Percentiles rank a stretch among this genome's conserved stretches.
These are phyloP conservation scores for Stomorhina lunata DNA, from an alignment of 2,888 invertebrate species.

Conservation along the genomic window DNA sequence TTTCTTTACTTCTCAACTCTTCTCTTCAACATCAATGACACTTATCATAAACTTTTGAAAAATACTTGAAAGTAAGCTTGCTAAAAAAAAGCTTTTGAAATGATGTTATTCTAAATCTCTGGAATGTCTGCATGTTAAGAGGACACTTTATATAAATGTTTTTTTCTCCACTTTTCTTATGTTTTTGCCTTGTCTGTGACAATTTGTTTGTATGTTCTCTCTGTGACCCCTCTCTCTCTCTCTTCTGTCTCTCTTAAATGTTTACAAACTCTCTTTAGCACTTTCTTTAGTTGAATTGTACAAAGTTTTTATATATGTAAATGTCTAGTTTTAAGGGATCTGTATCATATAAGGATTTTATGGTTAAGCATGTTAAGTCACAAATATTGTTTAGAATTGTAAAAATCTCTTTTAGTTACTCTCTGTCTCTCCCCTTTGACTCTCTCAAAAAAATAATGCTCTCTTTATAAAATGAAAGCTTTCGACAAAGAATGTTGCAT, in stretches of 20 bases:
- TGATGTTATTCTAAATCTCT: slow-evolving; percentile 5
- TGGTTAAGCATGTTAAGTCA: slow-evolving; percentile 40
- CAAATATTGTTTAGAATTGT: neutral
- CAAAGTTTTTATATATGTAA: neutral
- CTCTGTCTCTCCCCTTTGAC: neutral
- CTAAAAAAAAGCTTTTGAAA: slow-evolving; percentile 53
- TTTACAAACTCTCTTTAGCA: slow-evolving; percentile 45
- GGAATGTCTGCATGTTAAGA: slow-evolving; percentile 56
- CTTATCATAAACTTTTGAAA: neutral
- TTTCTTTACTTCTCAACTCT: neutral
- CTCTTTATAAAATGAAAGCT: neutral
- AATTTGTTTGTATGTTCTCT: slow-evolving; percentile 12
- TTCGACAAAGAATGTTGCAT: slow-evolving; percentile 1
- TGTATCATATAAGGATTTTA: slow-evolving; percentile 11
- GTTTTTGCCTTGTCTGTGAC: slow-evolving; percentile 1
- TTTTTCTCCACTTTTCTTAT: neutral
- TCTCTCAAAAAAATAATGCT: neutral
- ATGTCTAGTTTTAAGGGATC: slow-evolving; percentile 41
- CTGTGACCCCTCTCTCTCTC: neutral
- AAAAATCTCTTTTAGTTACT: neutral
- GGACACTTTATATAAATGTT: slow-evolving; percentile 21
- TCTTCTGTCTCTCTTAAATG: slow-evolving; percentile 17
- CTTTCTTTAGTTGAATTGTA: slow-evolving; percentile 1
- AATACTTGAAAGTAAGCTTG: slow-evolving; percentile 13
- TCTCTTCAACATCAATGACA: slow-evolving; percentile 1